Percentiles rank a stretch among this genome's conserved stretches.
Conservation (phyloP, 2,888 invertebrate genomes). For the Phlogophora meticulosa region DNA sequence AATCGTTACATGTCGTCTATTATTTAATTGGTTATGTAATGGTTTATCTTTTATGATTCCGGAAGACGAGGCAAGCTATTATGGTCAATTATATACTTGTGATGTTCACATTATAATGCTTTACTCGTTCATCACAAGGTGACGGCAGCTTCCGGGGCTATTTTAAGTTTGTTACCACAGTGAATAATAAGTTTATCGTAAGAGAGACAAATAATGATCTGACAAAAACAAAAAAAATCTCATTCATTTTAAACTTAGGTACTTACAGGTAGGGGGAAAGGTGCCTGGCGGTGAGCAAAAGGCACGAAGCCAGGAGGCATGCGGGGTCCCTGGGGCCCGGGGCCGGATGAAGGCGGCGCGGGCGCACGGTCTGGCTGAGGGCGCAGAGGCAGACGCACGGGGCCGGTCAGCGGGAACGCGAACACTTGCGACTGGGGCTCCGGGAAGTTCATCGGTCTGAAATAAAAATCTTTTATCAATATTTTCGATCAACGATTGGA, state of each 20-base stretch:
- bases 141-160: conserved; percentile 49
- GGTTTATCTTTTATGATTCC: conserved; percentile 54
- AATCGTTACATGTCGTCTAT: conserved; percentile 44
- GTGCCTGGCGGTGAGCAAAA: conserved; percentile 76
- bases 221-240: background rate
- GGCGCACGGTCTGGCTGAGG: conserved; percentile 81
- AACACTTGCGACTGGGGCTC: conserved; percentile 89
- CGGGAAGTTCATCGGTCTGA: conserved; percentile 85
- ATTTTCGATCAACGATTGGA: conserved; percentile 1
- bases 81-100: conserved; percentile 61
- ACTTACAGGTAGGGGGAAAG: conserved; percentile 87
- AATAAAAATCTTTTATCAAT: conserved; percentile 51
- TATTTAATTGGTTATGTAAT: conserved; percentile 54
- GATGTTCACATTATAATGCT: conserved; percentile 62
- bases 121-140: conserved; percentile 55
- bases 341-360: conserved; percentile 70
- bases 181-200: conserved; percentile 40
- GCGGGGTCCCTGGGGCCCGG: conserved; percentile 78
- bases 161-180: conserved; percentile 24
- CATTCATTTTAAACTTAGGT: conserved; percentile 7
- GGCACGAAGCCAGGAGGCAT: conserved; percentile 77
- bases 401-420: conserved; percentile 88
- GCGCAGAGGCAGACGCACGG: conserved; percentile 85
- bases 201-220: conserved; percentile 10
- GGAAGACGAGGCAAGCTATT: conserved; percentile 54